Conservation (phyloP, 2,113 vertebrate genomes). For the Daphoenositta chrysoptera region DNA sequence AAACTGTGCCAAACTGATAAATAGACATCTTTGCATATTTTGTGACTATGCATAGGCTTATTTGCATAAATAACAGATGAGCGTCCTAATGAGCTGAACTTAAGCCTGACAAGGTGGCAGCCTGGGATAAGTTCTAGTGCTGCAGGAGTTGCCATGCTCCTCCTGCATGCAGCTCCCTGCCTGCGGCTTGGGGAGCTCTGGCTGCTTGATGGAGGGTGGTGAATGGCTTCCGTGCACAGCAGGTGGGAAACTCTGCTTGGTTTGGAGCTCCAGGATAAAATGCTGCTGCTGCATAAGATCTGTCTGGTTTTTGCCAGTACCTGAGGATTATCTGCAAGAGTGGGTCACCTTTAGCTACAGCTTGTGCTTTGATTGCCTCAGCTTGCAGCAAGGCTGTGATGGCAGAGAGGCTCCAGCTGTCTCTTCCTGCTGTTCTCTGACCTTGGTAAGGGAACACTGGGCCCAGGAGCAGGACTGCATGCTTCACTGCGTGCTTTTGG, state of each 20-base stretch:
- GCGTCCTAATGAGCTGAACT: background rate
- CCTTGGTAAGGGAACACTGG: background rate
- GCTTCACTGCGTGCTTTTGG: background rate
- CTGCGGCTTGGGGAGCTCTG: background rate
- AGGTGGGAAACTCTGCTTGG: background rate
- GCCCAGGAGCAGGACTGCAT: background rate
- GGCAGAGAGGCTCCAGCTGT: constrained; percentile 21
- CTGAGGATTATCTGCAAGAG: background rate
- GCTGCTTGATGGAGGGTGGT: background rate
- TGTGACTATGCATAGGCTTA: background rate
- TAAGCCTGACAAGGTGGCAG: constrained; percentile 1
- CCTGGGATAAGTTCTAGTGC: background rate
- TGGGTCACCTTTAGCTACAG: background rate
- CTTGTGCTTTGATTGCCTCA: background rate
- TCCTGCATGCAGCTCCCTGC: background rate
- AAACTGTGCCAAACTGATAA: constrained; percentile 1
- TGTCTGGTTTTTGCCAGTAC: background rate
- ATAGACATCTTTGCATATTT: constrained; percentile 5
- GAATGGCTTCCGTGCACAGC: background rate
- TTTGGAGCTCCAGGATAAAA: background rate
- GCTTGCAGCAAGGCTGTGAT: background rate
- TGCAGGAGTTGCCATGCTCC: background rate
- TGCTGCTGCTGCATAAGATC: background rate
- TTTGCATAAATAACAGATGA: constrained; percentile 35
- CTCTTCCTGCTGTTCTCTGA: constrained; percentile 35